Conservation (phyloP, 2,113 vertebrate species). For the Percina caprodes region DNA sequence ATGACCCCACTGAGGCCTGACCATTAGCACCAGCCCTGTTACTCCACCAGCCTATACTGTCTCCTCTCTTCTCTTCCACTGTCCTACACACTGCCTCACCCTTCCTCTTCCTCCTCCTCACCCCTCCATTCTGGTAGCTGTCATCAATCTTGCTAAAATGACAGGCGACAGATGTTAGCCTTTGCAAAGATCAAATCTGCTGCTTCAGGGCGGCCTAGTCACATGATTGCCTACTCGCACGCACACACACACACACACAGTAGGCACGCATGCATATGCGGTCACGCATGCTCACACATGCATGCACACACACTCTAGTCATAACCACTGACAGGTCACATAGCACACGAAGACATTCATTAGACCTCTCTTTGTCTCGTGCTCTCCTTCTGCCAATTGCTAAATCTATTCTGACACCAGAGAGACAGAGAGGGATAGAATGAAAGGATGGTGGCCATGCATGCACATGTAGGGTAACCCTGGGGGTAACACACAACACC, state of each 20-base stretch:
- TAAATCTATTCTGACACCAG: constrained; percentile 88
- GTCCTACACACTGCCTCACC: constrained; percentile 59
- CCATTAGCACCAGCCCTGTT: constrained; percentile 40
- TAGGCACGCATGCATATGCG: constrained; percentile 31
- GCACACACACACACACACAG: constrained; percentile 56
- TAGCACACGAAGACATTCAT: constrained; percentile 47
- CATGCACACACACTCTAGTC: constrained; percentile 28
- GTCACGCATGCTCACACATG: constrained; percentile 22
- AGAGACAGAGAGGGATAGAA: constrained; percentile 41
- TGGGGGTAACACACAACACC: too few relatives aligned
- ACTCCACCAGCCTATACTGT: constrained; percentile 29
- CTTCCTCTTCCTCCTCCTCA: constrained; percentile 75
- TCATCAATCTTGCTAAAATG: constrained; percentile 99
- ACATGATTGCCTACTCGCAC: constrained; percentile 61
- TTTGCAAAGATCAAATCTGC: constrained; percentile 99
- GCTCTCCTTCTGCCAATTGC: constrained; percentile 47
- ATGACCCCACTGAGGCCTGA: constrained; percentile 17
- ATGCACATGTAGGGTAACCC: background rate
- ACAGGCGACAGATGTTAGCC: constrained; percentile 99
- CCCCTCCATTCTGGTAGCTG: constrained; percentile 86
- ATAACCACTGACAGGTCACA: constrained; percentile 72
- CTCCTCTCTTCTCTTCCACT: constrained; percentile 68
- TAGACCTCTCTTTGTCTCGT: constrained; percentile 25
- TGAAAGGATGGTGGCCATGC: constrained; percentile 78
- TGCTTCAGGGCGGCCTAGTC: constrained; percentile 93